Percentiles rank a stretch among this genome's conserved stretches.
phyloP scores from a whole-genome alignment of 2,797 vertebrate genomes.

The Amblyopsis hoosieri region DNA sequence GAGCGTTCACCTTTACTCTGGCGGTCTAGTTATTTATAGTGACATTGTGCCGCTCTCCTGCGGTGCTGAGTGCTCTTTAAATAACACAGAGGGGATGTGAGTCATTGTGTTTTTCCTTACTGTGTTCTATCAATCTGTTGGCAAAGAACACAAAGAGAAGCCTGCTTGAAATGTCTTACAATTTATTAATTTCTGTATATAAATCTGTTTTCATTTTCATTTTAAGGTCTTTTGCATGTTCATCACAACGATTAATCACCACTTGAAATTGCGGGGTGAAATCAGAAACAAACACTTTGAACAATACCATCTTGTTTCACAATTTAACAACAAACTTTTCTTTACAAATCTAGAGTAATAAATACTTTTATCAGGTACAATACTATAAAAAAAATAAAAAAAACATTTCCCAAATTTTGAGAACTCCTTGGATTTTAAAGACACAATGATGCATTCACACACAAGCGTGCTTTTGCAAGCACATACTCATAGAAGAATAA shows the following conservation, averaged over 20 bases:
- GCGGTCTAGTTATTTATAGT: slow-evolving; percentile 53
- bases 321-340: slow-evolving; percentile 65
- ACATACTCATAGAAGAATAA: slow-evolving; percentile 41
- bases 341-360: slow-evolving; percentile 76
- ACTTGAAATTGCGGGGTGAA: slow-evolving; percentile 54
- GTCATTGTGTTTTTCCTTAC: slow-evolving; percentile 26
- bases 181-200: slow-evolving; percentile 69
- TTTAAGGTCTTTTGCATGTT: slow-evolving; percentile 46
- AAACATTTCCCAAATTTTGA: slow-evolving; percentile 39
- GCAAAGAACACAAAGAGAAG: slow-evolving; percentile 30
- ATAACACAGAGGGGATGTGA: slow-evolving; percentile 65
- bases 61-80: slow-evolving; percentile 51
- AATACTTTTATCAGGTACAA: slow-evolving; percentile 74
- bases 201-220: slow-evolving; percentile 71
- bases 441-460: not conserved
- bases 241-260: slow-evolving; percentile 62
- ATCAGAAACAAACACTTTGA: slow-evolving; percentile 58
- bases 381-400: slow-evolving; percentile 57
- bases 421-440: slow-evolving; percentile 23
- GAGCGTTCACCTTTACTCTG: not conserved
- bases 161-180: slow-evolving; percentile 56
- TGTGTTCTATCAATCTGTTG: slow-evolving; percentile 15
- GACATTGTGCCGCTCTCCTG: slow-evolving; percentile 46
- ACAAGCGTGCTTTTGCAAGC: not conserved
- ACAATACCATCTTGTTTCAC: slow-evolving; percentile 64